Base-by-base conservation (phyloP, 2,888 invertebrate genomes). In the Polydrusus tereticollis region DNA sequence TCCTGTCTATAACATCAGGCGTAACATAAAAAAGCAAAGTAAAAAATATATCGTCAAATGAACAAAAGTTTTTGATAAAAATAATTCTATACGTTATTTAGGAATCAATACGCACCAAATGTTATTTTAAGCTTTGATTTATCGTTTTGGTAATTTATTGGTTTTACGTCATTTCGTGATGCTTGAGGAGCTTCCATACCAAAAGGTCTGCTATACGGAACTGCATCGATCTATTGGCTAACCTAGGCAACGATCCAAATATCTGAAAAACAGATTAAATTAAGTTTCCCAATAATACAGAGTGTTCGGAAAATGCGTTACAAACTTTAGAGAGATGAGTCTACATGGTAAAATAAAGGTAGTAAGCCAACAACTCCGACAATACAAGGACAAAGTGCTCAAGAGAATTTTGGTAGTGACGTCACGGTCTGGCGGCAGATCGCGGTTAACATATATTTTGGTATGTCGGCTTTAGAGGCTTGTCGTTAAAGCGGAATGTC, bases 181-280 rank as follows among this genome's bases (percentile, higher is more conserved):
- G 29, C 33, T 63, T 45, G 20, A 63, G 47, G n/a, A 63, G 63
- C 33, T 45, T 63, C 63, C 63, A 63, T 63, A 63, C 33, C 63
- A 63, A 47, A 45, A 63, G 63, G 50, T 63, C 63, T 45, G 63
- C 47, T 36, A 50, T 45, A 50, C 47, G 47, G 21, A 63, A 63
- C 47, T 63, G 45, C 63, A 63, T 63, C 33, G 63, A 63, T 47
- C 63, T 50, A 33, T 45, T 33, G 33, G 50, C 63, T 63, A 63
- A 29, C n/a, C 29, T 47, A 47, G 29, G 33, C 29, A 63, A 47
- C 21, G 47, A 63, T 18, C 63, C 63, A 47, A 60, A 47, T 20
- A 50, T 45, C 63, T 63, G 26, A 20, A 63, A 63, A 18, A 20
- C 2, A 59, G n/a, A 26, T 26, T 21, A 21, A 12, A 23, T 47